Base-by-base conservation (phyloP, 2,888 invertebrate species). In the Monoplex corrugatus region DNA sequence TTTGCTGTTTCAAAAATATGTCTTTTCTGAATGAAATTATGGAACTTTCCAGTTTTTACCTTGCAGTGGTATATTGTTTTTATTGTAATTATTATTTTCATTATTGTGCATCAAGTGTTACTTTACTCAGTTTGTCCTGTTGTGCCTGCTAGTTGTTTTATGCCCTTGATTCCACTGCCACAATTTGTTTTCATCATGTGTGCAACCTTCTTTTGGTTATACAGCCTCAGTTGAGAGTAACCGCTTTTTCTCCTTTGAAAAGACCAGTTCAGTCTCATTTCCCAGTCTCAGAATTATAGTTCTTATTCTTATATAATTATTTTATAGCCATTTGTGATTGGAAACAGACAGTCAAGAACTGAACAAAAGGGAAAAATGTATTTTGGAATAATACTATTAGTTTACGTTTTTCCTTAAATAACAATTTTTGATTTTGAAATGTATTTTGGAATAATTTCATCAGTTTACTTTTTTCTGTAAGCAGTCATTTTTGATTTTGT, bases 251-350 rank as follows among this genome's bases (percentile, higher is more conserved):
- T 40, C 23, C 63, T 43, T 43, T 40, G 38, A 32, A n/a, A 78
- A 38, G 86, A 89, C 91, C 88, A 89, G 90, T 91, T 87, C 91
- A 92, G 92, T 93, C 92, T 93, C 92, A 92, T 92, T 91, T 91
- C 89, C 68, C 68, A 63, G 72, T 75, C 75, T 84, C 23, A 68
- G 6, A 23, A 28, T 68, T 19, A 23, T 57, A 16, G 44, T 45
- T 43, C 8, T n/a, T 68, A 68, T 68, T 68, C 32, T 16, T n/a
- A 68, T 3, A 23, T 8, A n/a, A n/a, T 68, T 68, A 28, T n/a
- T n/a, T n/a, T n/a, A n/a, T n/a, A n/a, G n/a, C n/a, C n/a, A n/a
- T n/a, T 68, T 2, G 68, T 8, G 28, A 68, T 6, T n/a, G 3
- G n/a, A 68, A 68, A 68, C n/a, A 68, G n/a, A 8, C 16, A n/a